These are phyloP conservation scores for Onychorhynchus coronatus DNA, from an alignment of 2,113 vertebrate species.

Conservation along the genomic window DNA sequence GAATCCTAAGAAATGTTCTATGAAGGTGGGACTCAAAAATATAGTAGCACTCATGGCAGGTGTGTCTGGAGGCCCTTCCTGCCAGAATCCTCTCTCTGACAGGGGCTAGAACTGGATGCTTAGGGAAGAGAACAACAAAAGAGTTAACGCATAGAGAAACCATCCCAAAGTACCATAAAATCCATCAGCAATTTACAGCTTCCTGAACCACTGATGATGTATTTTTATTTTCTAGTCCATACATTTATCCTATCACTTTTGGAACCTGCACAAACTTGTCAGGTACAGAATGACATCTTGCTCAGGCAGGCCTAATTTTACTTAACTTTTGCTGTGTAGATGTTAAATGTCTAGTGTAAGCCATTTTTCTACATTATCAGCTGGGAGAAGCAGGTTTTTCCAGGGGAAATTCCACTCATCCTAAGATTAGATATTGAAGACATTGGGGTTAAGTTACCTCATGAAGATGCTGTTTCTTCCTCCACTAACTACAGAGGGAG, in stretches of 20 bases:
- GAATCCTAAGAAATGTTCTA: neutral
- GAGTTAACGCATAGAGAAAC: neutral
- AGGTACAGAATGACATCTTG: neutral
- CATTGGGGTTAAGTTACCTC: rapidly evolving
- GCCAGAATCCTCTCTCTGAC: neutral
- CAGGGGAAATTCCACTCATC: neutral
- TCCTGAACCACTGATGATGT: neutral
- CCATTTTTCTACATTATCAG: neutral
- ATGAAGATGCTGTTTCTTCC: neutral
- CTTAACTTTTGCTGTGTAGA: neutral
- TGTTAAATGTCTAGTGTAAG: neutral
- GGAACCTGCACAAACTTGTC: neutral
- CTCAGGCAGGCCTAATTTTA: neutral
- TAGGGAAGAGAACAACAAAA: neutral
- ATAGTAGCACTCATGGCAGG: neutral
- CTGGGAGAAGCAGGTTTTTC: neutral
- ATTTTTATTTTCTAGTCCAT: neutral
- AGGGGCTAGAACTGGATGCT: neutral
- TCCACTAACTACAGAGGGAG: neutral
- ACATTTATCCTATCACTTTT: neutral
- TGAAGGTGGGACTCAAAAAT: neutral
- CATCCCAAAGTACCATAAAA: neutral
- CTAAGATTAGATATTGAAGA: neutral
- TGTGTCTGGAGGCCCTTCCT: neutral
- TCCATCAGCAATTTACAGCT: neutral